Evolutionary conservation across 2,113 vertebrate species (phyloP).

Genomic region (Python bivittatus): DNA sequence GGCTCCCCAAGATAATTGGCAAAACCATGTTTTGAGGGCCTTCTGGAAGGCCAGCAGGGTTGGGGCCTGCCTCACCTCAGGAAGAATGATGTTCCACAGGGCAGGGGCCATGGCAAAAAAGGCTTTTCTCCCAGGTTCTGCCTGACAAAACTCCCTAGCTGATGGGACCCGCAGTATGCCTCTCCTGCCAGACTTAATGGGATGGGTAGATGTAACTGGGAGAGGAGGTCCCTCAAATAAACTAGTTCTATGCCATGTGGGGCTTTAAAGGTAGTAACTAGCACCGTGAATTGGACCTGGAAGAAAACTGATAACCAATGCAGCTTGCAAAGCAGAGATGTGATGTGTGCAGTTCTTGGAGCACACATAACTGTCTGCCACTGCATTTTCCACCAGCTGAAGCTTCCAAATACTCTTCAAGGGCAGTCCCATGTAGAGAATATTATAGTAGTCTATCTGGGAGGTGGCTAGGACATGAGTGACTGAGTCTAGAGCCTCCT

Average conservation of each 20-base stretch:
- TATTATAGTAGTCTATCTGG: not conserved
- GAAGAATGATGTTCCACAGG: too few species aligned
- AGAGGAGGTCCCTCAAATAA: not conserved
- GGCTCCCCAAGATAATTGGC: too few species aligned
- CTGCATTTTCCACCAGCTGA: not conserved
- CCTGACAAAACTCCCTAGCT: not conserved
- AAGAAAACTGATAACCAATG: not conserved
- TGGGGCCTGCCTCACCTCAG: too few species aligned
- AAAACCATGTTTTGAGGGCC: too few species aligned
- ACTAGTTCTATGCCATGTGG: not conserved
- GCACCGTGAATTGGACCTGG: not conserved
- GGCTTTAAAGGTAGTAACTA: not conserved
- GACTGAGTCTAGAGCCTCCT: too few species aligned
- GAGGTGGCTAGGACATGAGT: too few species aligned
- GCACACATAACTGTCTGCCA: not conserved
- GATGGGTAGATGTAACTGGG: not conserved
- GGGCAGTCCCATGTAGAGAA: not conserved
- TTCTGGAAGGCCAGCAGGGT: too few species aligned
- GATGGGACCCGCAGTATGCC: not conserved
- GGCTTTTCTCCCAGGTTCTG: not conserved
- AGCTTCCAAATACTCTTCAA: not conserved
- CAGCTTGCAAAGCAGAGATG: not conserved
- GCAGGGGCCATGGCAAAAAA: too few species aligned
- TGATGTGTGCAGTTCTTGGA: not conserved
- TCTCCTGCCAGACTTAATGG: not conserved